Percentiles rank a stretch among this genome's conserved stretches.
These are phyloP conservation scores for Thereva nobilitata DNA, from an alignment of 2,888 invertebrate species.

Conservation along the genomic window DNA sequence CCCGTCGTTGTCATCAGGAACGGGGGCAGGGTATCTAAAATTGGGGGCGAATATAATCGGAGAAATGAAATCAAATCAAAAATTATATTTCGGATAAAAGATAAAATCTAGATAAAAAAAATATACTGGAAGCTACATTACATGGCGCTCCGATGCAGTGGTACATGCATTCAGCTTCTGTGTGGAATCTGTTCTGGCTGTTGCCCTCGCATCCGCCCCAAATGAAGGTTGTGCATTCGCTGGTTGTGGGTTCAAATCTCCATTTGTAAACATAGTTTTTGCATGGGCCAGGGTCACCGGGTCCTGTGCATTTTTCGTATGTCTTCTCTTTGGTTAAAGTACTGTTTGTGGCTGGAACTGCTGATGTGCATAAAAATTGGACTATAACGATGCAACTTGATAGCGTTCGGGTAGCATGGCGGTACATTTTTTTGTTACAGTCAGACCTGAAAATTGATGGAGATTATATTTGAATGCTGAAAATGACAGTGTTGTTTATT, in stretches of 20 bases:
- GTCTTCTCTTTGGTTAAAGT: slow-evolving; percentile 52
- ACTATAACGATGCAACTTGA: slow-evolving; percentile 21
- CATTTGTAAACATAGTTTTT: slow-evolving; percentile 70
- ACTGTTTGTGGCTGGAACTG: slow-evolving; percentile 44
- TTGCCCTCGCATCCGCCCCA: slow-evolving; percentile 74
- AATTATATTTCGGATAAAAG: slow-evolving; percentile 8
- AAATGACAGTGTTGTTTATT: slow-evolving; percentile 1
- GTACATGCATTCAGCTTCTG: slow-evolving; percentile 68
- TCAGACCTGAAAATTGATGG: slow-evolving; percentile 12
- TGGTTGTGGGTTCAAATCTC: slow-evolving; percentile 65
- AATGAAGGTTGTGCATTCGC: slow-evolving; percentile 66
- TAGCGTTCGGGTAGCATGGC: slow-evolving; percentile 37
- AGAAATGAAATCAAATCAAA: slow-evolving; percentile 24
- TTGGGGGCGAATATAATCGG: slow-evolving; percentile 7
- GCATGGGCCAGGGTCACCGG: slow-evolving; percentile 63
- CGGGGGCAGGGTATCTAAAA: slow-evolving; percentile 62
- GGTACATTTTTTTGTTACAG: slow-evolving; percentile 36
- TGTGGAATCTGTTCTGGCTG: slow-evolving; percentile 68
- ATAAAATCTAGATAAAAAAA: not conserved
- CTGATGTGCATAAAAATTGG: slow-evolving; percentile 29
- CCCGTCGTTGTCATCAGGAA: slow-evolving; percentile 61
- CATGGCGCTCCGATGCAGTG: slow-evolving; percentile 66
- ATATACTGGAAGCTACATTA: slow-evolving; percentile 50
- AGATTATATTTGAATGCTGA: not conserved
- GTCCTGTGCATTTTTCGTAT: slow-evolving; percentile 57